Evolutionary conservation across 2,797 vertebrate genomes (phyloP), one percentile per base, ranked within the genome.

Genomic region (Oreochromis mossambicus): DNA sequence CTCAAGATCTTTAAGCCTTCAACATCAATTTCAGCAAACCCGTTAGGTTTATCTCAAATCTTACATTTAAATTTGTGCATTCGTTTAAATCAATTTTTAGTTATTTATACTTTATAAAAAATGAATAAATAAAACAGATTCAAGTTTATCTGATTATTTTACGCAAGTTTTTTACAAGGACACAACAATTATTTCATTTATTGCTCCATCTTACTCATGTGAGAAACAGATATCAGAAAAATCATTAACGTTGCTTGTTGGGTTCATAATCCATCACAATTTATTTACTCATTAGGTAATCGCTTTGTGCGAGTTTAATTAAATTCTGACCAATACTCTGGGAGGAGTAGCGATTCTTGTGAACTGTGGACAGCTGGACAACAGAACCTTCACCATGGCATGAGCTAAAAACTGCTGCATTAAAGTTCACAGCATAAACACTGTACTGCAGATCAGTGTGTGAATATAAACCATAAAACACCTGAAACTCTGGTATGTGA

Each of bases 371-470:
- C 12, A 68, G 63, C 11, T 2, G 61, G 61, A 66, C 36, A 21
- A 38, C 61, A 41, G n/a, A 41, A 41, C n/a, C 61, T 13, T 41
- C 2, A 21, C 61, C 61, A 21, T 66, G 12, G 61, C 34, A 66
- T 63, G 58, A 63, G 58, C 58, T 58, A 58, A 58, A 58, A 58
- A 58, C 55, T 0, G 55, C 55, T 58, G 26, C 29, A 58, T 58
- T 58, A 58, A 58, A 58, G 29, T 58, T 6, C 29, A 0, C 5
- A 58, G 56, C 56, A 58, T 58, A 58, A 58, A 58, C 29, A 19
- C 29, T 58, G 56, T 58, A 19, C 56, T 58, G 29, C 56, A 34
- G 56, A 34, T 19, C 56, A 58, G 56, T 58, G 56, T 58, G 56
- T 34, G 56, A 34, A 58, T 58, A 6, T 34, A 58, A 58, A 19